Conservation (phyloP, 2,797 vertebrate species). For the Stomatorhinus walkeri region DNA sequence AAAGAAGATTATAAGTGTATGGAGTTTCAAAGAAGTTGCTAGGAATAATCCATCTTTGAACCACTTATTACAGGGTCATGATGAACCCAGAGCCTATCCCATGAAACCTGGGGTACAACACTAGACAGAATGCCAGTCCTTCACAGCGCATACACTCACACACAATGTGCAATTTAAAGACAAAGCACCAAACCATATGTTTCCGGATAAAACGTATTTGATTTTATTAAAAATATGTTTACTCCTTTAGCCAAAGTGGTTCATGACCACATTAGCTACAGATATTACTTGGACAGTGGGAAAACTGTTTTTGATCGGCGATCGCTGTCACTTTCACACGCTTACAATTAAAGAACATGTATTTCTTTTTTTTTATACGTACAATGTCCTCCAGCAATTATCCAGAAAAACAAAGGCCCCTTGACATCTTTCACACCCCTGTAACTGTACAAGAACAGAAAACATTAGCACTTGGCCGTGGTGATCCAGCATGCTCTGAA, state of each 20-base stretch:
- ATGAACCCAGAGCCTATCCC: not conserved
- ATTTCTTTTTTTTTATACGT: conserved; percentile 18
- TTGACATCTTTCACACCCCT: conserved; percentile 31
- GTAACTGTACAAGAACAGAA: conserved; percentile 35
- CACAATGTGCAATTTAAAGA: not conserved
- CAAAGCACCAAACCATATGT: not conserved
- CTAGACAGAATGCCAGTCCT: not conserved
- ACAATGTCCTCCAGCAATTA: conserved; percentile 29
- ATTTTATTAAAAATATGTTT: conserved; percentile 22
- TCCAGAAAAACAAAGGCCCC: conserved; percentile 14
- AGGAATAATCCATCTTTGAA: not conserved
- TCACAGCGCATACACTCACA: not conserved
- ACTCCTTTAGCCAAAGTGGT: conserved; percentile 26
- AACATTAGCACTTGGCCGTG: conserved; percentile 23
- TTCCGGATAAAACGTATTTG: not conserved
- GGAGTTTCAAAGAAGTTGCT: not conserved
- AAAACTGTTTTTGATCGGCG: conserved; percentile 41
- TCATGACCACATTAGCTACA: conserved; percentile 35
- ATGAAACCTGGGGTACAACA: not conserved
- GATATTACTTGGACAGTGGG: conserved; percentile 38
- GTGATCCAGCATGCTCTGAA: not conserved
- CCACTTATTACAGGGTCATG: not conserved
- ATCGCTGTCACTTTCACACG: conserved; percentile 25
- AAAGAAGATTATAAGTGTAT: conserved; percentile 10
- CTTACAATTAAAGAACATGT: conserved; percentile 28